These are phyloP conservation scores for Siniperca undulata DNA, from an alignment of 2,797 vertebrate genomes.

Conservation along the genomic window DNA sequence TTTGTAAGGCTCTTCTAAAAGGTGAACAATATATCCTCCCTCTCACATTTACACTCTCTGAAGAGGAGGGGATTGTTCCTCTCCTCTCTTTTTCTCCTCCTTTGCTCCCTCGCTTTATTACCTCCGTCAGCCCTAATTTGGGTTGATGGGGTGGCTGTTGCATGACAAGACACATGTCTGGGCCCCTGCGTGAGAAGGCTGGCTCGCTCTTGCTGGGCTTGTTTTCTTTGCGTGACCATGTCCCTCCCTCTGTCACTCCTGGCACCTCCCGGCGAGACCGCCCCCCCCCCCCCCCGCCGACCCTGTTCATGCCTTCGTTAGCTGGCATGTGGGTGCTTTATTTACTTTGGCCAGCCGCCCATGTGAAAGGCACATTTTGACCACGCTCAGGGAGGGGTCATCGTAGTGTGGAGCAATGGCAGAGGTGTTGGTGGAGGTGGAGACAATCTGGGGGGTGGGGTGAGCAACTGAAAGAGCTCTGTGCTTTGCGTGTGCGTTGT, in stretches of 20 bases:
- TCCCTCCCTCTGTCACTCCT: constrained; percentile 84
- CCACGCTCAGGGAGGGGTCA: constrained; percentile 63
- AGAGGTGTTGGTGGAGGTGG: constrained; percentile 58
- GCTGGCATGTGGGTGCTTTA: constrained; percentile 82
- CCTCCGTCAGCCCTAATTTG: constrained; percentile 79
- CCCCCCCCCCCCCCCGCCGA: constrained; percentile 66
- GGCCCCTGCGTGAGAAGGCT: constrained; percentile 86
- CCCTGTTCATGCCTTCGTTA: constrained; percentile 83
- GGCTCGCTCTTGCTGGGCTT: constrained; percentile 77
- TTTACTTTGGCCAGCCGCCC: constrained; percentile 83
- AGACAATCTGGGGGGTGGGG: constrained; percentile 13
- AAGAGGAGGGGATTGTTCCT: constrained; percentile 38
- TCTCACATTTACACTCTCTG: constrained; percentile 60
- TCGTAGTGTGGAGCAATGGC: constrained; percentile 48
- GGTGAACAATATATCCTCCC: constrained; percentile 58
- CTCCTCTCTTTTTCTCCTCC: constrained; percentile 54
- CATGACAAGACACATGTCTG: constrained; percentile 84
- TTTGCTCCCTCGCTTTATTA: constrained; percentile 73
- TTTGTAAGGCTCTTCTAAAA: constrained; percentile 54
- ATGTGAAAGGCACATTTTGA: constrained; percentile 80
- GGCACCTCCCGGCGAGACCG: constrained; percentile 73
- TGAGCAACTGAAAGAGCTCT: constrained; percentile 42
- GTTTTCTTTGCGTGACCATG: constrained; percentile 87
- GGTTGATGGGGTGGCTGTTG: constrained; percentile 80
- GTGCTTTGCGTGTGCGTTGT: constrained; percentile 52